A percentile compares a stretch with the other conserved stretches of the same genome.
Conservation (phyloP, 2,113 vertebrate species). For the Caracal caracal region DNA sequence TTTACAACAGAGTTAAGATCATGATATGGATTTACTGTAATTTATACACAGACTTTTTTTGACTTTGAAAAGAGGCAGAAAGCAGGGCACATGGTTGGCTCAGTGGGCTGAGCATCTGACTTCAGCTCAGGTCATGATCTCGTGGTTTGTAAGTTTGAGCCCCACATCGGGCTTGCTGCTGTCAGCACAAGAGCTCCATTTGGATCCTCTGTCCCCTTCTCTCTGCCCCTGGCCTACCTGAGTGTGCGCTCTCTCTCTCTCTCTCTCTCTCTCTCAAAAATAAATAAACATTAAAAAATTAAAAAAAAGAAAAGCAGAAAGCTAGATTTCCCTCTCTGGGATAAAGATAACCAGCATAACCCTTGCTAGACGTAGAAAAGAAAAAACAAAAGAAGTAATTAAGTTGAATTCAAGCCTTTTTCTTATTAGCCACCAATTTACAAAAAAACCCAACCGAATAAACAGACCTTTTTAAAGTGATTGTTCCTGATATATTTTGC, state of each 20-base stretch:
- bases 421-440: background rate
- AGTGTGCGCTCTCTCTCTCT: fast-evolving
- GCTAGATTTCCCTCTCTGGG: background rate
- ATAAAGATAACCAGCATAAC: background rate
- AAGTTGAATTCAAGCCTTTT: background rate
- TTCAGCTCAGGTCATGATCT: too few relatives aligned
- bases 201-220: too few relatives aligned
- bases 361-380: background rate
- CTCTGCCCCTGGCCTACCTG: too few relatives aligned
- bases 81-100: background rate
- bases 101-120: too few relatives aligned
- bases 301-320: background rate
- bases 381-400: background rate
- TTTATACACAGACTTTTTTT: background rate
- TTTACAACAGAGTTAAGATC: background rate
- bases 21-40: background rate
- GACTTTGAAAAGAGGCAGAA: background rate
- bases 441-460: background rate
- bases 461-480: background rate
- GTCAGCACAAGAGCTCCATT: too few relatives aligned
- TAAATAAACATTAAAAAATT: too few relatives aligned
- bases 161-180: too few relatives aligned
- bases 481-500: background rate
- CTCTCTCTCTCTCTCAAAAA: too few relatives aligned
- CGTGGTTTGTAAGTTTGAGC: too few relatives aligned